phyloP scores from a whole-genome alignment of 1,140 invertebrate species.

The Hyles vespertilio region DNA sequence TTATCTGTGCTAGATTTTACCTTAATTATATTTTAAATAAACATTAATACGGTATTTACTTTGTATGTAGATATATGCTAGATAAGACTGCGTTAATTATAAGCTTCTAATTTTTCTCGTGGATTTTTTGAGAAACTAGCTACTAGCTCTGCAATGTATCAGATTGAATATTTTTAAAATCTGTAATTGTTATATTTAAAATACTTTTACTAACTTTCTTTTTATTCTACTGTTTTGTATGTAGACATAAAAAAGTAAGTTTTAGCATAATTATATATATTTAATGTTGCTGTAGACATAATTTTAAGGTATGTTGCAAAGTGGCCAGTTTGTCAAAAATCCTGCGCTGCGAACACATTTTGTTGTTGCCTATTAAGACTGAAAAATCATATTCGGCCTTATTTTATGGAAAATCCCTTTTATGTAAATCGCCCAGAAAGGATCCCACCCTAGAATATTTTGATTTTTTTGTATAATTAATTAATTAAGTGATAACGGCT shows the following conservation, averaged over 20 bases:
- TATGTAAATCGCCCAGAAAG: constrained; percentile 36
- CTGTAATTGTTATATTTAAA: no score
- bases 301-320: no score
- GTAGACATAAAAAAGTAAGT: no score
- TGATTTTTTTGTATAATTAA: constrained; percentile 30
- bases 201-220: no score
- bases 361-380: constrained; percentile 67
- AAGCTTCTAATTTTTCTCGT: constrained; percentile 18
- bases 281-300: no score
- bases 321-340: no score
- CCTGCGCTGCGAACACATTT: constrained; percentile 17
- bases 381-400: constrained; percentile 24
- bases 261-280: no score
- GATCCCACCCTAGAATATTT: constrained; percentile 57
- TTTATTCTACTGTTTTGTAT: no score
- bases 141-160: no score
- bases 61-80: constrained; percentile 25
- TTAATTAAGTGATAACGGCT: constrained; percentile 35
- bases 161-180: no score
- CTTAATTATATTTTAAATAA: constrained; percentile 19
- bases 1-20: constrained; percentile 1
- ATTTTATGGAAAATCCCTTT: constrained; percentile 34
- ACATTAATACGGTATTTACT: constrained; percentile 21
- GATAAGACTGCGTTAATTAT: constrained; percentile 36
- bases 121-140: no score